Evolutionary conservation across 2,797 vertebrate species (phyloP).

Genomic region (Betta splendens): DNA sequence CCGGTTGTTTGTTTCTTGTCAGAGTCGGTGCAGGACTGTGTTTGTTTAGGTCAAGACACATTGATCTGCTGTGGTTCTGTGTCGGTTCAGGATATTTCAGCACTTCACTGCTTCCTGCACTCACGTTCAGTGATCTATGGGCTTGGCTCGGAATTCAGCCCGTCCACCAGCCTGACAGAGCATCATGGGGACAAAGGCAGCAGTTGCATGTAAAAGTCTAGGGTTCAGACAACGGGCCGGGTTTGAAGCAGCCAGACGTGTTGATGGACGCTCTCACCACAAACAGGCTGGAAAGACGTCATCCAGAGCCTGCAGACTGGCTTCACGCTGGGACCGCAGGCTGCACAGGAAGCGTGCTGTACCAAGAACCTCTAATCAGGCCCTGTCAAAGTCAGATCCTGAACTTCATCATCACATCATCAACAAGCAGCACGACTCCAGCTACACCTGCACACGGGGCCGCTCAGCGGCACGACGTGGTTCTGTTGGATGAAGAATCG

Average conservation of each 20-base stretch:
- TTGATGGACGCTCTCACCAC: constrained; percentile 48
- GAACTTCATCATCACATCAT: too few species aligned
- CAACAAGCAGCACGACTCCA: too few species aligned
- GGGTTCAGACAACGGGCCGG: constrained; percentile 49
- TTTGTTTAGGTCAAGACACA: too few species aligned
- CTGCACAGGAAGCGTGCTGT: neutral
- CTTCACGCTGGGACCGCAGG: constrained; percentile 17
- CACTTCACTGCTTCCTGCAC: constrained; percentile 20
- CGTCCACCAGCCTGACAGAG: constrained; percentile 17
- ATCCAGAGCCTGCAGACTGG: constrained; percentile 55
- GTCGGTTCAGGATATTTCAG: constrained; percentile 5
- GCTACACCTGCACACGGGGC: too few species aligned
- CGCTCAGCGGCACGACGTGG: too few species aligned
- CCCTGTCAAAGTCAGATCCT: too few species aligned
- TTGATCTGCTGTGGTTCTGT: too few species aligned
- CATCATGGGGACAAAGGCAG: constrained; percentile 12
- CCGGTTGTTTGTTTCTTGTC: too few species aligned
- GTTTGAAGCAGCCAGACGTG: constrained; percentile 62
- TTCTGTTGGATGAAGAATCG: constrained; percentile 25
- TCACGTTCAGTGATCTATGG: constrained; percentile 20
- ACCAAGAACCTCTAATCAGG: too few species aligned
- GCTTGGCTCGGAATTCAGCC: constrained; percentile 32
- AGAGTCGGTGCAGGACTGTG: too few species aligned
- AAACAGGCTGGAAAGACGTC: constrained; percentile 44
- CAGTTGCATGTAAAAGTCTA: constrained; percentile 17